These are phyloP conservation scores for Uloborus diversus DNA, from an alignment of 1,140 invertebrate genomes.

Conservation along the genomic window DNA sequence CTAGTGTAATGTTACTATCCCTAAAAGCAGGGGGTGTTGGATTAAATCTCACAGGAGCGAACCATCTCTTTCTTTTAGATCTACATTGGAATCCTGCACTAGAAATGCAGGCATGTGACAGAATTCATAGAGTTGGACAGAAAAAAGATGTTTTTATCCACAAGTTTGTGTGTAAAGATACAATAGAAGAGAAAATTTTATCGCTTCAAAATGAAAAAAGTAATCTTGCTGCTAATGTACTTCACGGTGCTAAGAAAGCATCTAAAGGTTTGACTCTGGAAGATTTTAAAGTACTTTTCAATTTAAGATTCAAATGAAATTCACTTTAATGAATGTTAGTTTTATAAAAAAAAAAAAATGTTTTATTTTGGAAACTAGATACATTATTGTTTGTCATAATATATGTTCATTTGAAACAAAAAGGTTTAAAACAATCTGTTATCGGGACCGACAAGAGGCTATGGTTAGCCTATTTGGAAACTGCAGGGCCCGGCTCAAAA, in stretches of 20 bases:
- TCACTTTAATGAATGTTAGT: too few species aligned
- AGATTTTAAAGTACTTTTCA: slow-evolving; percentile 82
- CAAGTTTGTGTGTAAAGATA: slow-evolving; percentile 87
- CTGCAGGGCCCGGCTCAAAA: too few species aligned
- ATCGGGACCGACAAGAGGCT: too few species aligned
- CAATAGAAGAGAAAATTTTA: slow-evolving; percentile 89
- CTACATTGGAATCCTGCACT: slow-evolving; percentile 97
- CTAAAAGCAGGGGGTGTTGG: slow-evolving; percentile 98
- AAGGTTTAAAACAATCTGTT: too few species aligned
- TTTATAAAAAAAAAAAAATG: too few species aligned
- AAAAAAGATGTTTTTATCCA: slow-evolving; percentile 81
- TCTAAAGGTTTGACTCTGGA: slow-evolving; percentile 76
- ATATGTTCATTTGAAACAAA: too few species aligned
- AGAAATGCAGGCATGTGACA: slow-evolving; percentile 94
- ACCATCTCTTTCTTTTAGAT: slow-evolving; percentile 88
- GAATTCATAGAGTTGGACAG: slow-evolving; percentile 82
- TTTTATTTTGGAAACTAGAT: too few species aligned
- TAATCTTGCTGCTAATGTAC: slow-evolving; percentile 78
- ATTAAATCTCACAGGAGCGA: slow-evolving; percentile 96
- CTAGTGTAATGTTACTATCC: slow-evolving; percentile 86
- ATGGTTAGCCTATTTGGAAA: too few species aligned
- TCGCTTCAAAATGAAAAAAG: slow-evolving; percentile 86
- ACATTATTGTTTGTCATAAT: too few species aligned
- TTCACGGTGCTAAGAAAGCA: slow-evolving; percentile 72
- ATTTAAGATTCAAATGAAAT: slow-evolving; percentile 65